Base-by-base conservation (phyloP, 2,113 vertebrate genomes). In the Oncorhynchus clarkii region DNA sequence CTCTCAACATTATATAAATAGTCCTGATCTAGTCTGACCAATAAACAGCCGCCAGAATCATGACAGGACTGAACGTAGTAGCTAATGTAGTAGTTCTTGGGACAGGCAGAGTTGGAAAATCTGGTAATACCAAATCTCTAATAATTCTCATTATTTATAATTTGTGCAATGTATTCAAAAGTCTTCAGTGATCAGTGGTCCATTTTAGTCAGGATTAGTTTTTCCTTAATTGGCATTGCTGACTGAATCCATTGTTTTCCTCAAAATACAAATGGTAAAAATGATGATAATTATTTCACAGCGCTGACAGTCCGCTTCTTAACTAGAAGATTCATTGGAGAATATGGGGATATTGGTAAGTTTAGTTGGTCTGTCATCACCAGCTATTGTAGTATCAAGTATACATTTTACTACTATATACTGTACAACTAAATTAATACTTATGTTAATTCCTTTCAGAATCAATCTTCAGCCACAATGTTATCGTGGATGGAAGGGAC, bases 271-370 rank as follows among this genome's bases (percentile, higher is more conserved):
- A 9, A 45, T 45, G 39, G 39, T 45, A 45, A 45, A 45, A 45
- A 45, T 68, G 3, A 14, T 49, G 3, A 3, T 64, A 72, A 45
- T 71, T 57, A 9, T 72, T 80, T 85, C 79, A 22, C 90, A 96
- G 96, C 95, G 13, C 82, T 96, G 70, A 95, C 94, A 0, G 95
- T 96, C 67, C 95, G 96, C 39, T 95, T 96, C 79, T 85, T 96
- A 31, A 96, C 96, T 11, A 88, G 95, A 34, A 93, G 95, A 71
- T 96, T 96, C 82, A 96, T 96, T 0, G 95, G 96, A 59, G 96
- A 96, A 76, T 96, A 96, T 0, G 95, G 96, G 78, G 92, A 96
- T 67, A 94, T 95, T 57, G 94, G 96, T 96, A 81, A 91, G 91
- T 89, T 74, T 2, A 7, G 22, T 14, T 45, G 3, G 65, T 67